These are phyloP conservation scores for Myzus persicae DNA, from an alignment of 1,140 invertebrate genomes.

Conservation along the genomic window DNA sequence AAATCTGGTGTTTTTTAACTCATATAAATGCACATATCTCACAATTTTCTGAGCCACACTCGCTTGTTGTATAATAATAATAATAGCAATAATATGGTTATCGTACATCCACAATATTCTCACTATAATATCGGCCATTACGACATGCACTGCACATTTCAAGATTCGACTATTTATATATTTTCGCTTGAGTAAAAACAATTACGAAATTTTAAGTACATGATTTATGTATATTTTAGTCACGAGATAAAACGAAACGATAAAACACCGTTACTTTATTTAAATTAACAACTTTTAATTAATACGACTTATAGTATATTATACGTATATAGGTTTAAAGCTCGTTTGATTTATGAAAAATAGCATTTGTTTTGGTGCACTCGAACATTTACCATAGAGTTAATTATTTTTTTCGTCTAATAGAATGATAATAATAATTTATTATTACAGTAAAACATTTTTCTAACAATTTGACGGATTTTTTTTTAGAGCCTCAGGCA, in stretches of 20 bases:
- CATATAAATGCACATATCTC: neutral
- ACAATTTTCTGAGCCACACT: neutral
- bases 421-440: neutral
- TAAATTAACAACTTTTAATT: constrained; percentile 9
- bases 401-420: neutral
- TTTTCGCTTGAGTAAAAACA: neutral
- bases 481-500: no score
- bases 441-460: neutral
- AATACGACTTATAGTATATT: neutral
- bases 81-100: neutral
- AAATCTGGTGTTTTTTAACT: neutral
- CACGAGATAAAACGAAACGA: neutral
- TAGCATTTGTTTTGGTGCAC: neutral
- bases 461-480: neutral
- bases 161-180: neutral
- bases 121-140: neutral
- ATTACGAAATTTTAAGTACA: neutral
- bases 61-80: neutral
- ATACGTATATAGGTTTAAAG: neutral
- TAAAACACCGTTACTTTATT: neutral
- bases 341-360: neutral
- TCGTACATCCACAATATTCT: neutral
- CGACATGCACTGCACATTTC: neutral
- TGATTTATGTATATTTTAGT: neutral
- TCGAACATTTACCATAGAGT: neutral